Evolutionary conservation across 2,797 vertebrate species (phyloP), one percentile per base, ranked within the genome.

Genomic region (Etheostoma perlongum): DNA sequence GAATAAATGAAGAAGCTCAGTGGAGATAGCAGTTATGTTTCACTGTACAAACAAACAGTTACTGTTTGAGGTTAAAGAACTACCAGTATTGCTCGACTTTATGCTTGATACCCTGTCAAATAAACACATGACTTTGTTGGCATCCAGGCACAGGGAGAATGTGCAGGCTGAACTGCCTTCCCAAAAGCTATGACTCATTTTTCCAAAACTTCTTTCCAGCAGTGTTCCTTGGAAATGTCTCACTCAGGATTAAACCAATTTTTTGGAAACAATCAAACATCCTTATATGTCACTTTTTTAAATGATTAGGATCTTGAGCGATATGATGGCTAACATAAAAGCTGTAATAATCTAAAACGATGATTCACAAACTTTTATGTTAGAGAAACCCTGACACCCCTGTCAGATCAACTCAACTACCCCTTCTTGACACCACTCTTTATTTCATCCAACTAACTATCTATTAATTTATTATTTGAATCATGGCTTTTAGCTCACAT

Each of bases 111-210:
- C 19, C 36, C 57, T 72, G 18, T 77, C 19, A 81, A 69, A 78
- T 67, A 83, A 86, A 81, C 85, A 81, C 57, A 75, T 44, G 65
- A 67, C 79, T 75, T 27, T 48, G 49, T 49, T 72, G 63, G 57
- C 36, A 6, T 57, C 27, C 30, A 53, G 49, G 30, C 33, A 1
- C 70, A 4, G 44, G 14, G 25, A 51, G 46, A 67, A 40, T 40
- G 25, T 47, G 48, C 62, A 61, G 51, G 64, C 75, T 21, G 48
- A 25, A 21, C 60, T 36, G 18, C 54, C 48, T 46, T 83, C 76
- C 52, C 51, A 21, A 62, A 67, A 66, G 52, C 71, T 46, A 36
- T 90, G 81, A 90, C 59, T 88, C 85, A 89, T 75, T 82, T 84
- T 51, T 80, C 27, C 46, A 7, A 57, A 67, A 19, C 52, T 21